These are phyloP conservation scores for Megamerina dolium DNA, from an alignment of 2,888 invertebrate genomes.

Conservation along the genomic window DNA sequence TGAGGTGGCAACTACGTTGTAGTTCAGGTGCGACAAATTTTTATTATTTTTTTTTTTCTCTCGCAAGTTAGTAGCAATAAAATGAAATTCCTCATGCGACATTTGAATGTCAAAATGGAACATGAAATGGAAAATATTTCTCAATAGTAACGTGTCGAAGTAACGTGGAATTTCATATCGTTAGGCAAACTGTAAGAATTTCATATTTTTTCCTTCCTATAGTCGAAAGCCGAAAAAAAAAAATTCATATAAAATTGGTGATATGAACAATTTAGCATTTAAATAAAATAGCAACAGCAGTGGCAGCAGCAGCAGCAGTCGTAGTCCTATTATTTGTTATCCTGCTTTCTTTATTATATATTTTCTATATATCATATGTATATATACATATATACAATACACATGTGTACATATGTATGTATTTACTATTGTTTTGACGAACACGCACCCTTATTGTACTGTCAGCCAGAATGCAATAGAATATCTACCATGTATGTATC, in stretches of 20 bases:
- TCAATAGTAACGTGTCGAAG: slow-evolving; percentile 11
- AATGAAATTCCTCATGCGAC: slow-evolving; percentile 10
- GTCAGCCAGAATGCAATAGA: neutral
- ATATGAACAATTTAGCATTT: neutral
- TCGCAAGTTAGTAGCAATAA: neutral
- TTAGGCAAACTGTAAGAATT: too few species aligned
- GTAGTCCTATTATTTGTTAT: neutral
- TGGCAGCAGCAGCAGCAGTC: too few species aligned
- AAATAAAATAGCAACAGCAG: too few species aligned
- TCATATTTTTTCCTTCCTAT: neutral
- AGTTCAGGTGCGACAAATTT: slow-evolving; percentile 41
- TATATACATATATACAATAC: neutral
- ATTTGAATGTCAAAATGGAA: slow-evolving; percentile 6
- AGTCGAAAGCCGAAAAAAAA: neutral
- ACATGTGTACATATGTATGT: too few species aligned
- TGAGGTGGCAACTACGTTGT: slow-evolving; percentile 40
- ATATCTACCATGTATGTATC: slow-evolving; percentile 11
- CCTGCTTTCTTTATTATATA: neutral
- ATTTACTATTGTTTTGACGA: too few species aligned
- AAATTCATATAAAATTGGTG: neutral
- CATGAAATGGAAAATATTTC: slow-evolving; percentile 19
- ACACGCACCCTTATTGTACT: neutral
- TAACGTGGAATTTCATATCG: slow-evolving; percentile 17
- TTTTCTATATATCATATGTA: neutral
- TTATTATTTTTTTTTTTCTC: slow-evolving; percentile 5